A percentile compares a stretch with the other conserved stretches of the same genome.
phyloP scores from a whole-genome alignment of 2,113 vertebrate species.

The Ibidorhyncha struthersii region DNA sequence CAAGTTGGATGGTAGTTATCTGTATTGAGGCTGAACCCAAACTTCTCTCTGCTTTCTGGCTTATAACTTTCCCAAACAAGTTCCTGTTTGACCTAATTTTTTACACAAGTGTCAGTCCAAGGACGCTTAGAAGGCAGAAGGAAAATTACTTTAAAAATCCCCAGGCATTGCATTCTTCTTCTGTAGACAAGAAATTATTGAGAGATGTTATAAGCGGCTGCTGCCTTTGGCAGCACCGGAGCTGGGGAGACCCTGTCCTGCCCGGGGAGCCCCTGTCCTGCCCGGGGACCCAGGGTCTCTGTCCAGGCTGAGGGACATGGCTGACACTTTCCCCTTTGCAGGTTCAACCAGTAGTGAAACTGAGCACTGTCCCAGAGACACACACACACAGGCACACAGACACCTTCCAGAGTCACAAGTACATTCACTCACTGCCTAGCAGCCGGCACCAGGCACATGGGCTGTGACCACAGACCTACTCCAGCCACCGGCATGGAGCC shows the following conservation, averaged over 20 bases:
- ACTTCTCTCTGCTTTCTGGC: background rate
- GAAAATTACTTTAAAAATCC: background rate
- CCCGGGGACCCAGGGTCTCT: accelerated
- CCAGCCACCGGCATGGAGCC: background rate
- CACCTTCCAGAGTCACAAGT: background rate
- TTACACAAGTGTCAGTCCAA: background rate
- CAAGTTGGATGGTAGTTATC: background rate
- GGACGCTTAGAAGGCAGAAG: background rate
- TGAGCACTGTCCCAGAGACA: background rate
- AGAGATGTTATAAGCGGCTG: background rate
- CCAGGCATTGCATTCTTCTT: background rate
- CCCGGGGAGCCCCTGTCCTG: background rate
- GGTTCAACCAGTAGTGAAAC: background rate
- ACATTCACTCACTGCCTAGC: background rate
- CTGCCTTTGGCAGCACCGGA: background rate
- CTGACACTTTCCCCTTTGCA: background rate
- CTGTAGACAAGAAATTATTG: background rate
- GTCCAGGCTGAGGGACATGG: background rate
- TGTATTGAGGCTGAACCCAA: background rate
- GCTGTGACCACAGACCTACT: background rate
- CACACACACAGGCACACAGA: background rate
- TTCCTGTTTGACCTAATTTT: background rate
- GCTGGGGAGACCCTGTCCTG: background rate
- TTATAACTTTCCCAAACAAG: background rate
- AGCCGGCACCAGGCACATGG: accelerated